Evolutionary conservation across 35 echinoderm and acorn worm species (phyloP), one percentile per base, ranked within the genome.

Genomic region (Lytechinus variegatus): DNA sequence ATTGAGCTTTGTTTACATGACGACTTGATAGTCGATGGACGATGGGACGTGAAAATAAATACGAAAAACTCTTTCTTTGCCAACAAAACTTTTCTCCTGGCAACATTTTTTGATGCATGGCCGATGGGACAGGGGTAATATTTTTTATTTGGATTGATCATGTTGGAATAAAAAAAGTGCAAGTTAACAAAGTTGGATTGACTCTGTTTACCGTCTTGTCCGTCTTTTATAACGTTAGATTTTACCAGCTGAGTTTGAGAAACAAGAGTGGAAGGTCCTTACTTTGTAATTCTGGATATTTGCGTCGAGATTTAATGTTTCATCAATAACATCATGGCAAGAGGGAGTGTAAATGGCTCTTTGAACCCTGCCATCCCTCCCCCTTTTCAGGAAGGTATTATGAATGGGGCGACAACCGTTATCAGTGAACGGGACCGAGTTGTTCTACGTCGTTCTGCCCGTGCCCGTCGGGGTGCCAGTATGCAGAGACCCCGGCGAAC

Each of bases 341-440:
- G 92, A 93, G 92, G 92, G 11, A 93, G 53, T 93, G 54, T 57
- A 54, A 93, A 93, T 28, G 92, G 92, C n/a, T 53, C 92, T 27
- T 3, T 10, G 10, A 54, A 93, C 27, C 92, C 92, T 54, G 53
- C 27, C 1, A 13, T 57, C 9, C 92, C 92, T 54, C 92, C 92
- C 9, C 92, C 92, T 28, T 93, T 93, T 57, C 92, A 93, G 14
- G 27, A 93, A 11, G 92, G 92, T 27, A 93, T 93, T 55, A 54
- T 57, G 92, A 54, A 93, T 54, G 92, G 92, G 14, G 54, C 16
- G 21, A 93, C 52, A 5, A 93, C 92, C 7, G 92, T 93, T 27
- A 93, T 93, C 53, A 93, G 92, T n/a, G 92, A 95, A 87, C 88
- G 89, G 11, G 95, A 95, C 79, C 87, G 95, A 44, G 87, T 97